Percentiles rank a stretch among this genome's conserved stretches.
Evolutionary conservation across 2,113 vertebrate genomes (phyloP).

Genomic region (Sclerurus mexicanus): DNA sequence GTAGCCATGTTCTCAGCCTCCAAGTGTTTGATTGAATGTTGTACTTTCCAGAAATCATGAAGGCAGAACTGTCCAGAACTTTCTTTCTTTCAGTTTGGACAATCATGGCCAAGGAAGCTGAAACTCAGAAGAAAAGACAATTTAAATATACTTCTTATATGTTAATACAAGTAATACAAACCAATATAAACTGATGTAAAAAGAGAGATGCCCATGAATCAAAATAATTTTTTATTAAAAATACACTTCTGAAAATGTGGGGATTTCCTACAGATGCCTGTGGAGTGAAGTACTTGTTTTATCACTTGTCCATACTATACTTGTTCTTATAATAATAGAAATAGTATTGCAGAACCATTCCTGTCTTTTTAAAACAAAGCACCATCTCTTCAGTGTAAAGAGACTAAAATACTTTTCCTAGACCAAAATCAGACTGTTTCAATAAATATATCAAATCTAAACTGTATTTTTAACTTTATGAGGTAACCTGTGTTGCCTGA

Average conservation of each 20-base stretch:
- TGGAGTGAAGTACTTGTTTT: background rate
- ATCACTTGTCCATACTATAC: background rate
- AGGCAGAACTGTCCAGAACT: background rate
- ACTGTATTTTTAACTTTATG: background rate
- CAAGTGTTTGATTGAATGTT: background rate
- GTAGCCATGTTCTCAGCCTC: background rate
- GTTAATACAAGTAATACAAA: background rate
- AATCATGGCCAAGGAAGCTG: background rate
- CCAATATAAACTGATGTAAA: background rate
- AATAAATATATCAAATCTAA: background rate
- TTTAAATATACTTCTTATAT: background rate
- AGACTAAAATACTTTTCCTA: background rate
- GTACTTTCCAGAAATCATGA: background rate
- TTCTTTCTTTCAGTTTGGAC: background rate
- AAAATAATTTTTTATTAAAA: background rate
- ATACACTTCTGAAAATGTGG: background rate
- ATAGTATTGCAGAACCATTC: background rate
- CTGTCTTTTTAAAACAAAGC: background rate
- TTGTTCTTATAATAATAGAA: background rate
- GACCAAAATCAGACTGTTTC: background rate
- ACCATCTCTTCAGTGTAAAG: background rate
- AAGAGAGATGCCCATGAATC: background rate
- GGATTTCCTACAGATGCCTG: background rate
- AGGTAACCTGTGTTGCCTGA: background rate
- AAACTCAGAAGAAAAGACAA: background rate